Conservation (phyloP, 2,888 invertebrate genomes). For the Caenorhabditis sp. region DNA sequence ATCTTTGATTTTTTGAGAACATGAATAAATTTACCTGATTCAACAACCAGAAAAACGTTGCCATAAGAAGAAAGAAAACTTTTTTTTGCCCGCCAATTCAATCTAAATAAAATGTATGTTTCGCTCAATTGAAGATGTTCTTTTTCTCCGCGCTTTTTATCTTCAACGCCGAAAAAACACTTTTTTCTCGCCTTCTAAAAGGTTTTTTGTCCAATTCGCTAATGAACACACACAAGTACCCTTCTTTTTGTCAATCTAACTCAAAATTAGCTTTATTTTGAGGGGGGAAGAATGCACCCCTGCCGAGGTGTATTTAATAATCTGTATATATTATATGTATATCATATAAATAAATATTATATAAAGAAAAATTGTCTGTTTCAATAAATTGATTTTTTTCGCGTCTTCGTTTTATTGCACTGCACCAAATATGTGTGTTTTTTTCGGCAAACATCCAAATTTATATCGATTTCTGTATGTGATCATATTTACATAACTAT, state of each 20-base stretch:
- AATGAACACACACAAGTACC: no score
- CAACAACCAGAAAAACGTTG: no score
- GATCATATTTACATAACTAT: not conserved
- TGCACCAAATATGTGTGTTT: constrained; percentile 2
- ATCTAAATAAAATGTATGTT: constrained; percentile 4
- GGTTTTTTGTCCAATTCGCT: no score
- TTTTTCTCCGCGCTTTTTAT: not conserved
- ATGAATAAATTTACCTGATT: no score
- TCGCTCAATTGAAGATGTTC: constrained; percentile 24
- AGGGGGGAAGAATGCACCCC: no score
- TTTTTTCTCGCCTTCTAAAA: not conserved
- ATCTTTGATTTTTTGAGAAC: no score
- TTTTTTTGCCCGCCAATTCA: not conserved
- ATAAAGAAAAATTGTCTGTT: not conserved
- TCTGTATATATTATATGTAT: constrained; percentile 7
- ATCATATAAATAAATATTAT: not conserved
- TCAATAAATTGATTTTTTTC: not conserved
- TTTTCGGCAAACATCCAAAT: not conserved
- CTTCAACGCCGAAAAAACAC: not conserved
- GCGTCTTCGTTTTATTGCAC: not conserved
- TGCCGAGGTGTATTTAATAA: constrained; percentile 2
- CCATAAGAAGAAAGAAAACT: not conserved
- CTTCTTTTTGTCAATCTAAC: no score
- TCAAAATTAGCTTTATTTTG: no score
- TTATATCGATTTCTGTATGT: not conserved